phyloP scores from a whole-genome alignment of 2,113 vertebrate species.

The Mesembrinibis cayennensis region DNA sequence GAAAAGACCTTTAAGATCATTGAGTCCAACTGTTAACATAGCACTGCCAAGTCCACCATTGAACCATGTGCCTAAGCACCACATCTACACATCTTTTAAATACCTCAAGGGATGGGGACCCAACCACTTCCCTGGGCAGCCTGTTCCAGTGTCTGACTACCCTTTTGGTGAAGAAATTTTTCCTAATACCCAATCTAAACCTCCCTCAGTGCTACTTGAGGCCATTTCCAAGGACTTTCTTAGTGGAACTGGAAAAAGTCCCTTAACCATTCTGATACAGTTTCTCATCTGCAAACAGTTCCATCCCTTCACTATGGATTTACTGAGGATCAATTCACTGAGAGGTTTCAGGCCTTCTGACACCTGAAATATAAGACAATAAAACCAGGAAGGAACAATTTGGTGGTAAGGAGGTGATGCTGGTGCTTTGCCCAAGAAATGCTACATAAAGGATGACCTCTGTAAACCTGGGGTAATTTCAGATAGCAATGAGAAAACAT shows the following conservation, averaged over 20 bases:
- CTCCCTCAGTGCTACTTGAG: too few species aligned
- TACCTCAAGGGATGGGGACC: too few species aligned
- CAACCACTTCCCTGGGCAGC: too few species aligned
- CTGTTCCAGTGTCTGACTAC: too few species aligned
- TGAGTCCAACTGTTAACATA: too few species aligned
- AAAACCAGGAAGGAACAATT: not conserved
- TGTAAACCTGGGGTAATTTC: not conserved
- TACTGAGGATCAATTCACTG: not conserved
- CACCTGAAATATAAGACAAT: not conserved
- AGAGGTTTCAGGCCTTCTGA: not conserved
- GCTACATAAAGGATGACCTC: not conserved
- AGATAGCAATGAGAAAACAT: not conserved
- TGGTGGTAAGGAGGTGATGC: not conserved
- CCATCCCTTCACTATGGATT: not conserved
- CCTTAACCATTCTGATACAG: too few species aligned
- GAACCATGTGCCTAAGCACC: too few species aligned
- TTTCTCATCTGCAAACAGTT: not conserved
- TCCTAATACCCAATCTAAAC: too few species aligned
- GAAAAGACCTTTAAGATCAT: too few species aligned
- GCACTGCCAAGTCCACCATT: too few species aligned
- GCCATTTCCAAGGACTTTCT: not conserved
- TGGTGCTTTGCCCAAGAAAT: not conserved
- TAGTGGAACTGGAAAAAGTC: not conserved
- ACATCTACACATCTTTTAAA: too few species aligned
- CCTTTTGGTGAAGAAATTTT: too few species aligned